Base-by-base conservation (phyloP, 2,888 invertebrate species). In the Dioctria linearis region DNA sequence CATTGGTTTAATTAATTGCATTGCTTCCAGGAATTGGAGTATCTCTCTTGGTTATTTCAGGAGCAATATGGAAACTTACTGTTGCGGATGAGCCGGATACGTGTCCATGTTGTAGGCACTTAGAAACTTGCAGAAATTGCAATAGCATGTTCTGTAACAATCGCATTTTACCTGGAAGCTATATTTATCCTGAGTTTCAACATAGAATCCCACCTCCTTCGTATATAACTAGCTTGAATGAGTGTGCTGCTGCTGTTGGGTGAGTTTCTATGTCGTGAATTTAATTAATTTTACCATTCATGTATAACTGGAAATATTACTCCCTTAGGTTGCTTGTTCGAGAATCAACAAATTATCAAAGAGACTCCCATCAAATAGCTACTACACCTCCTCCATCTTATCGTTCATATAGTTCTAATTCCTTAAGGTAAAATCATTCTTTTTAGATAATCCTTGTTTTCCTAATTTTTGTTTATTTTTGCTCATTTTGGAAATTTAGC, bases 181-280 rank as follows among this genome's bases (percentile, higher is more conserved):
- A 96, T 95, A 93, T 96, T 90, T 98, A 98, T 89, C 97, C 98
- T 3, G 98, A 98, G 90, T 98, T 98, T 88, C 97, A 97, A 88
- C 97, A 96, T 90, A 92, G 98, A 84, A 96, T 97, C 42, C 98
- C 98, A 57, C 98, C 98, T 63, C 98, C 98, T 42, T 96, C 97
- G 83, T 98, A 98, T 89, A 95, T 97, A 90, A 97, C 98, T 3
- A 96, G 97, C 82, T 95, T 98, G 95, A 97, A 98, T 89, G 98
- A 98, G 87, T 98, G 97, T 89, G 92, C 97, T 86, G 92, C 96
- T 89, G 92, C 97, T 86, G 92, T 96, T 87, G 91, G 91, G 91
- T 91, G 81, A 83, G 84, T 82, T 65, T 37, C 13, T 25, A 42
- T 61, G 9, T 4, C 49, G 37, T 61, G n/a, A 37, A 46, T 49